Evolutionary conservation across 1,140 invertebrate genomes (phyloP).

Genomic region (Platyura marginata): DNA sequence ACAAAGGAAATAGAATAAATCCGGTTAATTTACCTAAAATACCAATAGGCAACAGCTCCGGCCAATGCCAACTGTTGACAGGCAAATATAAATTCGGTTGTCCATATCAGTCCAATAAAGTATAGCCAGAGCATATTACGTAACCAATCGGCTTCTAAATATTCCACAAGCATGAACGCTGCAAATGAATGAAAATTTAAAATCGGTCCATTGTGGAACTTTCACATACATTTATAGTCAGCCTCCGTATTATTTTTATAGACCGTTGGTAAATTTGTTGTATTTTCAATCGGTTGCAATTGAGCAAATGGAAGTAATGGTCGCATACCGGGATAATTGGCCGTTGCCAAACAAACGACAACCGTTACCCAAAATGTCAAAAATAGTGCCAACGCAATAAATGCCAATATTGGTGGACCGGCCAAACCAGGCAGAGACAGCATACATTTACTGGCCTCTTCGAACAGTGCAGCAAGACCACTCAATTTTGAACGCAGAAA

Average conservation of each 20-base stretch:
- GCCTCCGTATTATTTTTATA: conserved; percentile 5
- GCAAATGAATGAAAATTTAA: conserved; percentile 6
- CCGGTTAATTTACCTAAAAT: conserved; percentile 67
- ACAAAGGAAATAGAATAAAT: conserved; percentile 5
- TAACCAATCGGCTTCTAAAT: conserved; percentile 47
- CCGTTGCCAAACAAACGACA: conserved; percentile 45
- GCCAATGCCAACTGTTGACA: conserved; percentile 84
- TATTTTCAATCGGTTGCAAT: background rate
- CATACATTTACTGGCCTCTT: conserved; percentile 73
- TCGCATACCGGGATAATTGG: conserved; percentile 28
- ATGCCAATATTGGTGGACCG: conserved; percentile 74
- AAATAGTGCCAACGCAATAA: conserved; percentile 56
- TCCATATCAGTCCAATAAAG: conserved; percentile 74
- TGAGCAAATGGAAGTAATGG: conserved; percentile 10
- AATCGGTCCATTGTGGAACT: conserved; percentile 1
- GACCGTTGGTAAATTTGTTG: background rate
- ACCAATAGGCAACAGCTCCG: conserved; percentile 75
- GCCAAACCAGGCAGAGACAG: conserved; percentile 67
- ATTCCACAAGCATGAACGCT: conserved; percentile 46
- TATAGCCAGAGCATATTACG: conserved; percentile 86
- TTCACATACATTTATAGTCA: conserved; percentile 14
- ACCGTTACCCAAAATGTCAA: conserved; percentile 72
- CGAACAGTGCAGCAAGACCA: conserved; percentile 64
- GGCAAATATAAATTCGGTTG: conserved; percentile 75
- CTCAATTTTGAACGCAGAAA: conserved; percentile 62